These are phyloP conservation scores for Strigamia crassipes DNA, from an alignment of 2,888 invertebrate genomes.

Conservation along the genomic window DNA sequence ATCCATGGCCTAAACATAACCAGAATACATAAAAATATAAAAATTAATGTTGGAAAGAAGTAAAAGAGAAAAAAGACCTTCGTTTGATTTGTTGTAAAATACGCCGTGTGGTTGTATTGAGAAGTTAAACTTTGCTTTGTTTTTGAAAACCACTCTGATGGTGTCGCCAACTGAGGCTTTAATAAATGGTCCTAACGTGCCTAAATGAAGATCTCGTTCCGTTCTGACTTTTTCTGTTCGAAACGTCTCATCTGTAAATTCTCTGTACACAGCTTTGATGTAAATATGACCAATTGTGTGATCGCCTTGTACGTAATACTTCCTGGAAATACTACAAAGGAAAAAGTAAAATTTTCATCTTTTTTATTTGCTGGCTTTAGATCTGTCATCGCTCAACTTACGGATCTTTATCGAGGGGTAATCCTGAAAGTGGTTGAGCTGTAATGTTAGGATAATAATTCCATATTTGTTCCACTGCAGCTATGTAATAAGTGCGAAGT, in stretches of 20 bases:
- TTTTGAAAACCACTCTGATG: conserved; percentile 50
- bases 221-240: conserved; percentile 47
- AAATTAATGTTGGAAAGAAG: too few species aligned
- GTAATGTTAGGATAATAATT: conserved; percentile 49
- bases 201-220: conserved; percentile 48
- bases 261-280: conserved; percentile 51
- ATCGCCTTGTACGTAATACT: neutral
- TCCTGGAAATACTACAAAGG: neutral
- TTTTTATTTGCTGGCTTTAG: too few species aligned
- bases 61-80: neutral
- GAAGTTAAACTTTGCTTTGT: conserved; percentile 50
- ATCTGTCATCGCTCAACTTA: neutral
- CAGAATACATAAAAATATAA: too few species aligned
- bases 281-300: conserved; percentile 50
- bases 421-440: neutral
- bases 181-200: conserved; percentile 54
- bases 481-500: conserved; percentile 50
- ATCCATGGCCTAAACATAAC: neutral
- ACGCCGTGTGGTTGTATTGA: too few species aligned
- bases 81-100: conserved; percentile 17
- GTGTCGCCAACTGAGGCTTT: conserved; percentile 55
- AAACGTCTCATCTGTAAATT: conserved; percentile 51
- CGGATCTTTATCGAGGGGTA: neutral
- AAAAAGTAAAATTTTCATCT: neutral
- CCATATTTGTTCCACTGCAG: conserved; percentile 51